Evolutionary conservation across 2,888 invertebrate genomes (phyloP), one percentile per base, ranked within the genome.

Genomic region (Mantis religiosa): DNA sequence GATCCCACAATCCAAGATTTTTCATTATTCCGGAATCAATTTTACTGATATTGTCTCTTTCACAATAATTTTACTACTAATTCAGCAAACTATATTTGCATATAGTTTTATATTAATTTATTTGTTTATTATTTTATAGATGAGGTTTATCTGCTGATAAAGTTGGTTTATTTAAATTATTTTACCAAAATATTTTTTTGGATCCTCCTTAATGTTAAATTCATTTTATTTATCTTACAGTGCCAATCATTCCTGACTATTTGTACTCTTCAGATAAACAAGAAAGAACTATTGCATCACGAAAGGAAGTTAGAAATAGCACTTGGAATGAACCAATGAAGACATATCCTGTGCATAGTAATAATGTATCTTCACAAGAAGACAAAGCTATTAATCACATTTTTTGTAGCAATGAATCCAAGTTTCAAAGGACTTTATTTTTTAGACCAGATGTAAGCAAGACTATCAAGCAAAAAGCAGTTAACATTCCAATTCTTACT

Each of bases 191-290:
- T 71, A 71, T 20, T 71, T 0, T 25, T 20, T 71, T 71, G 20
- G 12, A 4, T 7, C 28, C 8, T 54, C n/a, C 47, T 9, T 41
- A 14, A 20, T 41, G 25, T 20, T 41, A 14, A 41, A 8, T 15
- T 27, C 28, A 8, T 20, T 83, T 28, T 54, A 41, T 87, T 88
- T 89, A 54, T 83, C 90, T 94, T 94, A 89, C 93, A 97, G 97
- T 97, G 90, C 97, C 97, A 83, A 97, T 97, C 91, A 95, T 97
- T 91, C 97, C 97, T 20, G 96, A 97, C 92, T 96, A 95, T 92
- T 94, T 97, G 90, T 95, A 95, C 91, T 94, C 91, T 84, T 91
- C 91, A 82, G 93, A 93, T 91, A 91, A 89, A n/a, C 28, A 88
- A 81, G 47, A 84, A 71, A 12, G 20, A 6, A 34, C 54, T 71